These are phyloP conservation scores for Lota lota DNA, from an alignment of 2,113 vertebrate species.

Conservation along the genomic window DNA sequence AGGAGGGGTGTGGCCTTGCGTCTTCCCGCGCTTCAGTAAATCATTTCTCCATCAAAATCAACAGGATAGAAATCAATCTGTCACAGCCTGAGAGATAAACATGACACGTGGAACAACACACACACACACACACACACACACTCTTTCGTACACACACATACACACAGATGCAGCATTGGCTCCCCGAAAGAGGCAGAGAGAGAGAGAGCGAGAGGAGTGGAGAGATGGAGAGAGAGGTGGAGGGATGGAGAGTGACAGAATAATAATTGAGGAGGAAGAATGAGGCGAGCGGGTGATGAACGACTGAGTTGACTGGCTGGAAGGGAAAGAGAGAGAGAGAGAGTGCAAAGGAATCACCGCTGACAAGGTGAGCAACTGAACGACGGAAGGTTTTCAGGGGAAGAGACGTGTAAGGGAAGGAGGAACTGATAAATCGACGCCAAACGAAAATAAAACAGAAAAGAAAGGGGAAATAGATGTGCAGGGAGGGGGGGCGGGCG, in stretches of 20 bases:
- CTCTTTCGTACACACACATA: not conserved
- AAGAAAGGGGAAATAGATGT: too few species aligned
- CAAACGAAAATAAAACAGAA: too few species aligned
- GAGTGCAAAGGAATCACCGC: not conserved
- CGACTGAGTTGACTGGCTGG: conserved; percentile 28
- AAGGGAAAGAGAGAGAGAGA: not conserved
- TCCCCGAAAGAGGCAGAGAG: not conserved
- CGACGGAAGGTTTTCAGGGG: not conserved
- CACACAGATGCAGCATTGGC: too few species aligned
- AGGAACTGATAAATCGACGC: too few species aligned
- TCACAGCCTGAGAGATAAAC: conserved; percentile 34
- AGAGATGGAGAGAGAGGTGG: conserved; percentile 3
- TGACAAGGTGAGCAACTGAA: not conserved
- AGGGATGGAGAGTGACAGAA: conserved; percentile 14
- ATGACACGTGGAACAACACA: not conserved
- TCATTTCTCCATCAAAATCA: conserved; percentile 58
- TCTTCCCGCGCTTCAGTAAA: conserved; percentile 27
- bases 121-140: conserved; percentile 2
- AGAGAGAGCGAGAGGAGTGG: not conserved
- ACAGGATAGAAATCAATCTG: conserved; percentile 57
- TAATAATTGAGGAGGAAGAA: conserved; percentile 43
- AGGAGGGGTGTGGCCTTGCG: conserved; percentile 14
- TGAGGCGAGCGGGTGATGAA: conserved; percentile 8
- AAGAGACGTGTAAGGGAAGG: not conserved
- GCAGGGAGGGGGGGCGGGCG: not conserved